Evolutionary conservation across 1,140 invertebrate genomes (phyloP), one percentile per base, ranked within the genome.

Genomic region (Bacillus rossius): DNA sequence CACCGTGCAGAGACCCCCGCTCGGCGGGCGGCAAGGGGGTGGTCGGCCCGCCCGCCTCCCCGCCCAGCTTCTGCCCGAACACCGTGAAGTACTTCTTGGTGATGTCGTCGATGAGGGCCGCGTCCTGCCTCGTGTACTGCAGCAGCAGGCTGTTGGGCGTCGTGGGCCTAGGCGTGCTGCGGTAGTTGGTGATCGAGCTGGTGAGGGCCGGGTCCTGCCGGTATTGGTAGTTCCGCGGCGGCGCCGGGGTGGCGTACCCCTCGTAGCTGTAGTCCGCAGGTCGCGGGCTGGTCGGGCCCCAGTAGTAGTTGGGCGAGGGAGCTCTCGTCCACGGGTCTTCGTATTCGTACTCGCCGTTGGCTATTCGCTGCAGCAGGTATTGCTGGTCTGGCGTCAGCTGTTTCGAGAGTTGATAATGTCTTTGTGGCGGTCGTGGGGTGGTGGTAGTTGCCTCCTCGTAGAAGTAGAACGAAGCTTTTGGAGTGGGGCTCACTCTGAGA

Each of bases 31-130:
- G 38, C 37, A 59, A 47, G 50, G 43, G 72, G 71, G 10, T 68
- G 71, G 59, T 74, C 53, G 22, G 40, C 17, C 49, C 53, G 45
- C 25, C 55, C 47, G 37, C n/a, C 7, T 40, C 34, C n/a, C 22
- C 22, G 22, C 8, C 40, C n/a, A 88, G 64, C 69, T 88, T 88
- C 64, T 87, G 84, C 0, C 87, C 87, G 61, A 88, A 89, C 57
- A 85, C 79, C 22, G 85, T 86, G 61, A 88, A 88, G 49, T 87
- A 88, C 61, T 87, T 86, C 65, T 85, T 87, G 2, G 86, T 88
- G 8, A 85, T 85, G 61, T 89, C 86, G 60, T 89, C 87, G 37
- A 88, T 73, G 25, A 84, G 77, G 34, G 77, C 77, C 59, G 85
- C 84, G 43, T 88, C 86, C 55, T 86, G 85, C 65, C 85, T 84